Base-by-base conservation (phyloP, 2,888 invertebrate genomes). In the Syrphus vitripennis region DNA sequence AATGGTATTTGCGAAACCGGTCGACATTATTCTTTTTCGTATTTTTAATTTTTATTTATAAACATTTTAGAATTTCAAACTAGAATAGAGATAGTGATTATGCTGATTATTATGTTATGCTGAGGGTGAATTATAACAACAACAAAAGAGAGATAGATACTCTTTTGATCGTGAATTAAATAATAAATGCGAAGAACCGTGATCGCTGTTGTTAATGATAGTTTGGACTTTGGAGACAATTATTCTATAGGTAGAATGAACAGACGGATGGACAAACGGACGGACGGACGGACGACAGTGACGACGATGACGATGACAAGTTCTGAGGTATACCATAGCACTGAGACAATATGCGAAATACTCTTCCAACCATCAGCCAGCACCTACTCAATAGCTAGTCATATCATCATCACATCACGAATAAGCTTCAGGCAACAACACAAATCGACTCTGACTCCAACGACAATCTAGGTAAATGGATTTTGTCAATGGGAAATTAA, bases 1-100 rank as follows among this genome's bases (percentile, higher is more conserved):
- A 84, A 81, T 84, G 82, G 86, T 70, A 78, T 86, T 82, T 82
- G 86, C 72, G 50, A 78, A 86, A 86, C 86, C 86, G 86, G 86
- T 86, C 78, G 48, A 57, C 48, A 48, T n/a, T 57, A 75, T 75
- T 79, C 72, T 42, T 80, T 26, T 63, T 21, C 16, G 31, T 19
- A 16, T 34, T 34, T 21, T 34, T 65, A 19, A 19, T 67, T 50
- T n/a, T 67, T 67, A 67, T 50, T 34, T 50, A 67, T 67, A 67
- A 67, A 50, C 48, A 67, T 29, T 65, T 65, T 31, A 14, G 31
- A 45, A 65, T 45, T 50, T 67, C 31, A 67, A 50, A 67, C 34
- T 67, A 67, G 67, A 67, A 67, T 67, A 67, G 67, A 67, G 67
- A 65, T 65, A 45, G 65, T 45, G 65, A 65, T 45, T 63, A n/a